A percentile compares a stretch with the other conserved stretches of the same genome.
Evolutionary conservation across 2,113 vertebrate genomes (phyloP).

Genomic region (Solea solea): DNA sequence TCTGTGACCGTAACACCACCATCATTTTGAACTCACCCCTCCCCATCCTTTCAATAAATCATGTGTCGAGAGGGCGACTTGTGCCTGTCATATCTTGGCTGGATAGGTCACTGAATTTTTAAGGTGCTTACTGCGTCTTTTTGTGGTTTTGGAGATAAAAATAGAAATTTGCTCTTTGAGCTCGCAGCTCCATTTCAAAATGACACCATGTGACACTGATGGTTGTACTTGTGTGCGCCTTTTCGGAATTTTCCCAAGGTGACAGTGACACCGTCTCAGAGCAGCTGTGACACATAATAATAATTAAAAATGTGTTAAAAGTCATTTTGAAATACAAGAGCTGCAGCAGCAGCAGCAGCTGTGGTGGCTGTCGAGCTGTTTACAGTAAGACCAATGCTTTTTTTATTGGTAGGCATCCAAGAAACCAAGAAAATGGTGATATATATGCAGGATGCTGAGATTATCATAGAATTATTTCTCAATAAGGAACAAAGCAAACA

Average conservation of each 20-base stretch:
- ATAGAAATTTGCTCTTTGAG: constrained; percentile 38
- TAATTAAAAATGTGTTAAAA: not conserved
- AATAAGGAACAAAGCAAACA: too few species aligned
- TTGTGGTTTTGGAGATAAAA: constrained; percentile 16
- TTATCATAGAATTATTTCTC: too few species aligned
- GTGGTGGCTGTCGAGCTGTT: too few species aligned
- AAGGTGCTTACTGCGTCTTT: not conserved
- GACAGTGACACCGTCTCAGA: constrained; percentile 12
- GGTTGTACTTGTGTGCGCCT: constrained; percentile 5
- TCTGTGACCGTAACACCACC: constrained; percentile 38
- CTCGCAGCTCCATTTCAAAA: constrained; percentile 19
- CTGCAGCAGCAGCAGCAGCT: too few species aligned
- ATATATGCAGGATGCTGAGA: too few species aligned
- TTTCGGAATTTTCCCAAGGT: constrained; percentile 8
- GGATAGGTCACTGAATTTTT: constrained; percentile 33
- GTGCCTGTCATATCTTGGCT: constrained; percentile 4
- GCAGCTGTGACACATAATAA: not conserved
- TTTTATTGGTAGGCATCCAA: too few species aligned
- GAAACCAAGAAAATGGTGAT: too few species aligned
- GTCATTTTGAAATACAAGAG: not conserved
- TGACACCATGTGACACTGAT: constrained; percentile 14
- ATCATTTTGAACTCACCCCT: too few species aligned
- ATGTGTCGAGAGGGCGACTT: constrained; percentile 10
- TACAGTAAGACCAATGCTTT: too few species aligned
- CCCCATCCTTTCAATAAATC: constrained; percentile 38